Evolutionary conservation across 2,113 vertebrate genomes (phyloP), one percentile per base, ranked within the genome.

Genomic region (Protobothrops mucrosquamatus): DNA sequence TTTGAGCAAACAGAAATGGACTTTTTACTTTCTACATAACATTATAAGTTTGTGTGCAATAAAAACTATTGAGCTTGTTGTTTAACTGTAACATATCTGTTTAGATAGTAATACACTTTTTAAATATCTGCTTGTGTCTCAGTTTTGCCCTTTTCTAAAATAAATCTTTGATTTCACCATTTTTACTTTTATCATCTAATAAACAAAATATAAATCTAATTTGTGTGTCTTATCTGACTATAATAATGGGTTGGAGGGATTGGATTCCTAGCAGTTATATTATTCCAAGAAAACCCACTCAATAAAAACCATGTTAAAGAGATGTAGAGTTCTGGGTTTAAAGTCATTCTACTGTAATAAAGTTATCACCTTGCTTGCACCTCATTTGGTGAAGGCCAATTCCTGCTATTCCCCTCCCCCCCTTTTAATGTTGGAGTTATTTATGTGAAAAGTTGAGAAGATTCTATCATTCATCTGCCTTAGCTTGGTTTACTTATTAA

Each of bases 141-240:
- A 87, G 86, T 48, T 0, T 0, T 20, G 2, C 52, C 89, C 89
- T 48, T 52, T 18, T 48, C 1, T 24, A 46, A 54, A 93, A 81
- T 90, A 39, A 52, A 29, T 26, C 5, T 87, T 87, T 87, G 48
- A 87, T 87, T 87, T 92, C 92, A 54, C 87, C 11, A 89, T 93
- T 26, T 88, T 34, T 94, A 46, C 24, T 6, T 54, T 4, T 9
- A 26, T 12, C 15, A 23, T 94, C 20, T 92, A 97, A 97, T 97
- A 96, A 97, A 96, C 18, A 52, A 95, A 88, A 90, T 29, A 81
- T 95, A 91, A 0, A 3, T 15, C 54, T 91, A 4, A 20, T 85
- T 24, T 85, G 22, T 92, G 85, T 85, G 29, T 46, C 59, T 18
- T 90, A 43, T 55, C 26, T 90, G 57, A 14, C n/a, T 85, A 34